Percentiles rank a stretch among this genome's conserved stretches.
Evolutionary conservation across 2,797 vertebrate genomes (phyloP).

Genomic region (Cichlasoma orientale): DNA sequence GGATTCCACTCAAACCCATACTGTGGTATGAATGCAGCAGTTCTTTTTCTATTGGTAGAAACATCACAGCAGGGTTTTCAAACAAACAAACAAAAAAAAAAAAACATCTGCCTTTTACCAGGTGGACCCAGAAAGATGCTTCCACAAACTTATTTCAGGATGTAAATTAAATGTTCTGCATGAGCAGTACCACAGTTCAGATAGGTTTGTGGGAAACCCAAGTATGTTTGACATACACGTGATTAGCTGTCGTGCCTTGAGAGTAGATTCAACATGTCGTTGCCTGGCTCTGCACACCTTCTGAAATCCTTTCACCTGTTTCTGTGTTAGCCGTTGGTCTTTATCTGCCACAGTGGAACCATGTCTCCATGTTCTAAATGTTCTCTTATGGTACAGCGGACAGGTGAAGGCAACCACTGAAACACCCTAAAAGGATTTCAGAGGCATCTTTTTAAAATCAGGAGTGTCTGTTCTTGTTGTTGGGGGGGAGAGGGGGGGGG

Average conservation of each 20-base stretch:
- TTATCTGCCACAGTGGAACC: conserved; percentile 13
- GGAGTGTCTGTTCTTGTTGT: conserved; percentile 69
- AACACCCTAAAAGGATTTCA: conserved; percentile 59
- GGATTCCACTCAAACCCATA: conserved; percentile 63
- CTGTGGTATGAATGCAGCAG: conserved; percentile 69
- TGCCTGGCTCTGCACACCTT: conserved; percentile 92
- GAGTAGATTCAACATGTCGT: conserved; percentile 95
- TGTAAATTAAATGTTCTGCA: conserved; percentile 58
- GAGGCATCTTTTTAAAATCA: conserved; percentile 66
- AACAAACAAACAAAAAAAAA: neutral
- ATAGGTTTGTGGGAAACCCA: conserved; percentile 54
- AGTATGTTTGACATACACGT: conserved; percentile 88
- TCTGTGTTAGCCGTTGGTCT: conserved; percentile 26
- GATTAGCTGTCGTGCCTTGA: conserved; percentile 99
- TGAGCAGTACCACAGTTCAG: conserved; percentile 62
- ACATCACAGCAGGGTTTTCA: conserved; percentile 56
- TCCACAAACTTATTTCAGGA: conserved; percentile 55
- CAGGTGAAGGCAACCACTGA: conserved; percentile 30
- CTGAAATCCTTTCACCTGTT: conserved; percentile 56
- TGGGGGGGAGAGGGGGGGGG: conserved; percentile 49
- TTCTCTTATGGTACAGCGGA: conserved; percentile 2
- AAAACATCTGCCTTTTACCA: conserved; percentile 29
- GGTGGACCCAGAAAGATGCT: conserved; percentile 51
- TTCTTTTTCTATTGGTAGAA: conserved; percentile 44
- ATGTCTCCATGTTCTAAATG: neutral